Base-by-base conservation (phyloP, 2,113 vertebrate genomes). In the Nicator chloris region DNA sequence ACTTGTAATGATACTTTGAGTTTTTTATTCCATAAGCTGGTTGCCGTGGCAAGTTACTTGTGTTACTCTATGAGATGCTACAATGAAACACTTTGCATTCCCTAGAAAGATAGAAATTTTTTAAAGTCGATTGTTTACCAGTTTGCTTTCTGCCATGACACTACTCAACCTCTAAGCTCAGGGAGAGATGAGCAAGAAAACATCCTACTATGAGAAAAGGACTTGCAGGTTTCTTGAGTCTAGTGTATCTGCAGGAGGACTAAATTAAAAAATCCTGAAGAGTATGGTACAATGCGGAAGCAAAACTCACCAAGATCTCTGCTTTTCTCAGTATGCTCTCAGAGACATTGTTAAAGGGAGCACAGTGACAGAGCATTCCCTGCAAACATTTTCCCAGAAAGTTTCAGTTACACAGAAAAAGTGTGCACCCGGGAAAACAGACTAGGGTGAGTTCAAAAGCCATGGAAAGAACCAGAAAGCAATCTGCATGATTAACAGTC, bases 41-140 rank as follows among this genome's bases (percentile, higher is more conserved):
- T 94, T 96, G 88, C 88, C 82, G 80, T 95, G 78, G 82, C 61
- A 92, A 92, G 88, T 85, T 70, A 72, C 86, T 91, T 93, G 83
- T 92, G 75, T 88, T 91, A 70, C 57, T 73, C 4, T 91, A 59
- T 91, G 78, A 84, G 65, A 71, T 21, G 44, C 39, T 39, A 66
- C 73, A 82, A 91, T 69, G 82, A 92, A 97, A 90, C 31, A 88
- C 77, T 91, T 78, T 95, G 75, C 4, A 7, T 92, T 79, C 85
- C 51, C 54, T 71, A 72, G 59, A 83, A 93, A 92, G 54, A 66
- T 0, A 49, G 54, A 39, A 49, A 57, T 50, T 69, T 53, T 61
- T 14, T 40, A 81, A 91, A 87, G 75, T 84, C 1, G 0, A 33
- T 65, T 44, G 49, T 3, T 2, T 69, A 75, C 60, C 1, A 1